Conservation (phyloP, 1,140 invertebrate genomes). For the Liolophura sinensis region DNA sequence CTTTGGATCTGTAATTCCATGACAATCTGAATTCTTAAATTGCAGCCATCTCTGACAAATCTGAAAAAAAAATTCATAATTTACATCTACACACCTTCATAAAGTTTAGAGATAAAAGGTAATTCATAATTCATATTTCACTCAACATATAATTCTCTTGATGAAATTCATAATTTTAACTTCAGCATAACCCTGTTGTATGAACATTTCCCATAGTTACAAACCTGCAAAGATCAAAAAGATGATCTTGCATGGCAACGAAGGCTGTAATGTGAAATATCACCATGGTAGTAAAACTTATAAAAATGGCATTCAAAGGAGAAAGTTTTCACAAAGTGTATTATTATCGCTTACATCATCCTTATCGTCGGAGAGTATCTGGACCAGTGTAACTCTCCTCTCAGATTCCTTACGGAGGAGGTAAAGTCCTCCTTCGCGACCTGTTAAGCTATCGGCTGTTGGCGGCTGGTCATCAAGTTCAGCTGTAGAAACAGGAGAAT, state of each 20-base stretch:
- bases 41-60: constrained; percentile 57
- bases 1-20: constrained; percentile 46
- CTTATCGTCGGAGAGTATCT: constrained; percentile 86
- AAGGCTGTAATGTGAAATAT: too few relatives aligned
- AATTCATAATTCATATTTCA: too few relatives aligned
- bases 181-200: neutral
- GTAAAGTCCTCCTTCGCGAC: constrained; percentile 75
- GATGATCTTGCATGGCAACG: too few relatives aligned
- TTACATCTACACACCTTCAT: too few relatives aligned
- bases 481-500: neutral
- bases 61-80: constrained; percentile 43
- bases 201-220: neutral
- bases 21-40: constrained; percentile 43
- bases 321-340: constrained; percentile 4
- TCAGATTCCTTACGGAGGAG: constrained; percentile 97
- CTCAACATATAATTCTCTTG: too few relatives aligned
- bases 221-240: neutral
- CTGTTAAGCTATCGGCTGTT: neutral
- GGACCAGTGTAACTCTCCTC: constrained; percentile 84
- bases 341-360: constrained; percentile 71
- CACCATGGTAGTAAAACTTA: too few relatives aligned
- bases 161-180: neutral
- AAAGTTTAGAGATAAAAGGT: neutral
- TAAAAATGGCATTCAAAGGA: too few relatives aligned
- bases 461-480: neutral